Base-by-base conservation (phyloP, 2,888 invertebrate species). In the Plebejus anna region DNA sequence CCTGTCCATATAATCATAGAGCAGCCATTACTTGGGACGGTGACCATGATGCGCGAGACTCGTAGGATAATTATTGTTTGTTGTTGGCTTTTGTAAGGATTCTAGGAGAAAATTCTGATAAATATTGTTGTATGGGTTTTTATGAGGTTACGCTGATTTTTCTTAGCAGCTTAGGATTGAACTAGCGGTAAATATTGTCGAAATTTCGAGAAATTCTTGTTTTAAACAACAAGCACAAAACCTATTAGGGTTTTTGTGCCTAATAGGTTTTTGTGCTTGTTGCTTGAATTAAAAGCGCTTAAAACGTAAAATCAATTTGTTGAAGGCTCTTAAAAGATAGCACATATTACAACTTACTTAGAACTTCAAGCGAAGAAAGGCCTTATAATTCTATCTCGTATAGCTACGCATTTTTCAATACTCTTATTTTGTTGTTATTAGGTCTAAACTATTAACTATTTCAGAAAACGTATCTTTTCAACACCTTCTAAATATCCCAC, bases 1-100 rank as follows among this genome's bases (percentile, higher is more conserved):
- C 91, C 93, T 92, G 93, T 94, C 93, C 93, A 92, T 93, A 93
- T 94, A 93, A 93, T 93, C 93, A 93, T 94, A 93, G 92, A 92
- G 90, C 92, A 88, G 87, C 89, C 89, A 92, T 92, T 91, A 90
- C 90, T 88, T 87, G 88, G 90, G 85, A 84, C 85, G 86, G 87
- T 84, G 85, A 77, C 88, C 77, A 82, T 57, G 7, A 28, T 75
- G 76, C 73, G 1, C 6, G 22, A 75, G 55, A 80, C 75, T 78
- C 78, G 28, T 28, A 28, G 77, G 80, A 80, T 36, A 79, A 36
- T 36, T 66, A 36, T 38, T 57, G 22, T 22, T 57, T 75, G n/a
- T 22, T 22, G 22, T 22, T 55, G 76, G 77, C 75, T 73, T 51
- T 2, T 51, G 11, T 73, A 1, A 11, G 32, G 51, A 13, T 7